A percentile compares a stretch with the other conserved stretches of the same genome.
Evolutionary conservation across 2,888 invertebrate species (phyloP).

Genomic region (Boloria euphrosyne): DNA sequence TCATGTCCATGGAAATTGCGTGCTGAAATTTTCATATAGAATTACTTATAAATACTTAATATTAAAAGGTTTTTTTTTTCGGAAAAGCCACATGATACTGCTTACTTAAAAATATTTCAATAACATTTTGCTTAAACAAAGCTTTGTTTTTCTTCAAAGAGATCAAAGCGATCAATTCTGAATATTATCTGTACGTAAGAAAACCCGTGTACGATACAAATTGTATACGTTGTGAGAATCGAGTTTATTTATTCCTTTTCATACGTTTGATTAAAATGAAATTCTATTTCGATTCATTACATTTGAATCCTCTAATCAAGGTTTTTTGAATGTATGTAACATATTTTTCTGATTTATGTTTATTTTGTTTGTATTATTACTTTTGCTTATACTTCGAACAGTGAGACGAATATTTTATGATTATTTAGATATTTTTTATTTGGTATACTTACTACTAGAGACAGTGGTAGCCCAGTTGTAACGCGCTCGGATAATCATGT

Average conservation of each 20-base stretch:
- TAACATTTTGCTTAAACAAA: background rate
- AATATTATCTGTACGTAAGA: background rate
- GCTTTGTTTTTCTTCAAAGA: background rate
- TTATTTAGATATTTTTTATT: too few relatives aligned
- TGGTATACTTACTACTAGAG: too few relatives aligned
- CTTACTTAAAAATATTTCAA: too few relatives aligned
- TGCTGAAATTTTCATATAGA: too few relatives aligned
- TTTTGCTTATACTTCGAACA: background rate
- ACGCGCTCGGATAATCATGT: too few relatives aligned
- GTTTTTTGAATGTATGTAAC: background rate
- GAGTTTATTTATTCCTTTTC: background rate
- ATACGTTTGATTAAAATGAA: slow-evolving; percentile 5
- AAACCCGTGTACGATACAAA: too few relatives aligned
- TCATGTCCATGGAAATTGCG: too few relatives aligned
- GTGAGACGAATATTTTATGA: too few relatives aligned
- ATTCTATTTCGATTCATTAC: slow-evolving; percentile 10
- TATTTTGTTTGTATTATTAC: background rate
- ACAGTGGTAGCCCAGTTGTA: too few relatives aligned
- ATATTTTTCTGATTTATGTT: slow-evolving; percentile 2
- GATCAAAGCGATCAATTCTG: background rate
- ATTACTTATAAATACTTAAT: too few relatives aligned
- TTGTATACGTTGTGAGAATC: background rate
- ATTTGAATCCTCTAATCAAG: slow-evolving; percentile 5
- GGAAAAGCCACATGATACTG: too few relatives aligned
- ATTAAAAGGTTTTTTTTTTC: too few relatives aligned